phyloP scores from a whole-genome alignment of 2,888 invertebrate species.

The Macrophya alboannulata region DNA sequence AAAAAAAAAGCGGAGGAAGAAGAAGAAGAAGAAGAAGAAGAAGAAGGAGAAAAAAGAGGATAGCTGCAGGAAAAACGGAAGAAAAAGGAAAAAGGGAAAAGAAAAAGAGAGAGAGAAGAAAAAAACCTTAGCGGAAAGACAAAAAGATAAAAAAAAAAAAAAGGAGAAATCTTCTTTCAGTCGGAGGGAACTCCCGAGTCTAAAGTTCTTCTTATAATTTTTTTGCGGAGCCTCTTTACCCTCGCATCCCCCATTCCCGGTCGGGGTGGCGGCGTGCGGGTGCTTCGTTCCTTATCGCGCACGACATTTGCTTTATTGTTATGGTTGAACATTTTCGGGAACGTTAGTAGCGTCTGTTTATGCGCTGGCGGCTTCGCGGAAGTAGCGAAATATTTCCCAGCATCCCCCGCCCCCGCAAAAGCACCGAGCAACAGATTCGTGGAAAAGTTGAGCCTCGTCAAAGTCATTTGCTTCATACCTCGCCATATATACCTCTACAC shows the following conservation, averaged over 20 bases:
- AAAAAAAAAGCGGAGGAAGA: not conserved
- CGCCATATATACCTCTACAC: not conserved
- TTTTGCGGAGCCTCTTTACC: conserved; percentile 52
- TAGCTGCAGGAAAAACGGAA: not conserved
- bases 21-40: not conserved
- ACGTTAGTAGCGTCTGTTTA: conserved; percentile 57
- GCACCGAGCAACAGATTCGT: conserved; percentile 51
- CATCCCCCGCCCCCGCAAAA: not conserved
- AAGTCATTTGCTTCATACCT: conserved; percentile 23
- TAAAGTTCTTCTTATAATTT: conserved; percentile 53
- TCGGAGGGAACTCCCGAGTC: conserved; percentile 54
- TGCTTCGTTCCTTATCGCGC: conserved; percentile 55
- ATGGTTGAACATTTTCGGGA: conserved; percentile 56
- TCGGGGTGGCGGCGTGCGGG: conserved; percentile 49
- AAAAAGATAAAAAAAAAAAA: conserved; percentile 30
- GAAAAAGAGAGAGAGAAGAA: not conserved
- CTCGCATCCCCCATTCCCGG: conserved; percentile 42
- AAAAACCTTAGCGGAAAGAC: conserved; percentile 36
- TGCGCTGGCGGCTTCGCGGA: conserved; percentile 54
- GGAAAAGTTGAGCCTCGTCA: conserved; percentile 44
- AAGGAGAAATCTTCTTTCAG: conserved; percentile 50
- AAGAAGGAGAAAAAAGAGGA: not conserved
- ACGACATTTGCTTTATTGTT: conserved; percentile 56
- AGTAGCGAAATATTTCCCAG: conserved; percentile 51
- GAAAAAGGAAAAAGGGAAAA: not conserved